These are phyloP conservation scores for Molorchus minor DNA, from an alignment of 2,888 invertebrate species.

Conservation along the genomic window DNA sequence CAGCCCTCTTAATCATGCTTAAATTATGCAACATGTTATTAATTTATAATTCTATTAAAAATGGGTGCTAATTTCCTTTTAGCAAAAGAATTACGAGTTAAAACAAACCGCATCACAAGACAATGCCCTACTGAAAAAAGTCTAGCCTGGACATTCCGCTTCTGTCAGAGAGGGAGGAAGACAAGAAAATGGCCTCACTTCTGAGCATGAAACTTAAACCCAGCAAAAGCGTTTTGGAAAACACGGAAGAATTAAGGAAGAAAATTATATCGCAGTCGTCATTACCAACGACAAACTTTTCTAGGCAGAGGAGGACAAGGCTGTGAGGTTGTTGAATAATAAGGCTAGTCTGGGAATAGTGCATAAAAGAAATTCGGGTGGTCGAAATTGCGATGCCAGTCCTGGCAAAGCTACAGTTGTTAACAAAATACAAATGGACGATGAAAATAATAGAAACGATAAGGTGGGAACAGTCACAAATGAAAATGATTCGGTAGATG, in stretches of 20 bases:
- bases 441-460: no score
- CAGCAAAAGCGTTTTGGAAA: conserved; percentile 68
- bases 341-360: conserved; percentile 48
- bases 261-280: conserved; percentile 56
- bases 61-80: conserved; percentile 25
- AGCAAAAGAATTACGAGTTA: conserved; percentile 79
- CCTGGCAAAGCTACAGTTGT: no score
- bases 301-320: conserved; percentile 56
- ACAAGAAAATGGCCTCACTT: conserved; percentile 80
- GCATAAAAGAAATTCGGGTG: conserved; percentile 43
- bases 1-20: no score
- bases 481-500: neutral
- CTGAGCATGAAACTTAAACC: conserved; percentile 75
- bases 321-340: conserved; percentile 52
- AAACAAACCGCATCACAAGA: conserved; percentile 78
- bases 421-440: no score
- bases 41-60: no score
- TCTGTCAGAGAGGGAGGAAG: conserved; percentile 82
- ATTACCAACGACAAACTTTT: conserved; percentile 56
- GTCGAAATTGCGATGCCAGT: neutral
- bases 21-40: no score
- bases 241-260: conserved; percentile 54
- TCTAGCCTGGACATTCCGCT: conserved; percentile 81
- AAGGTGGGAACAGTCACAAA: neutral
- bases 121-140: conserved; percentile 73